Evolutionary conservation across 2,888 invertebrate species (phyloP), one percentile per base, ranked within the genome.

Genomic region (Xanthorhoe spadicearia): DNA sequence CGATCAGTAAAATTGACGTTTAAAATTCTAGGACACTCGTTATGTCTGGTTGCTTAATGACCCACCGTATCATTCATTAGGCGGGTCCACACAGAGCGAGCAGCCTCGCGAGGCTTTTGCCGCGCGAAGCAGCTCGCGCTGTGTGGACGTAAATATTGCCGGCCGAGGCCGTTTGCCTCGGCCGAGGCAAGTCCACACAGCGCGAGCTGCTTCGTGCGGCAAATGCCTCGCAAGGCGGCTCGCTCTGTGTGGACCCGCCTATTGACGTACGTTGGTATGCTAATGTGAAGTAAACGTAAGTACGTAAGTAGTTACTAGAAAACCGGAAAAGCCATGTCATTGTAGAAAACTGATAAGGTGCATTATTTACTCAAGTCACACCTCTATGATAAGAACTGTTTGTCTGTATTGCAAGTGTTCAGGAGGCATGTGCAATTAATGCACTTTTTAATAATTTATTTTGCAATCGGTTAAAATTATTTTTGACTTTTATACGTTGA

Each of bases 241-340:
- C n/a, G n/a, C n/a, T n/a, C n/a, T n/a, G n/a, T n/a, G n/a, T n/a
- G n/a, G n/a, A n/a, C n/a, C n/a, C n/a, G n/a, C n/a, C n/a, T 4
- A 15, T 48, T 48, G 15, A 48, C 17, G 17, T 48, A 17, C 17
- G 48, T 48, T 3, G 8, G 38, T 35, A 35, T n/a, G n/a, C n/a
- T 9, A 9, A 38, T 38, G 13, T 43, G 13, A 43, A 43, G 43
- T 13, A 7, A 7, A 7, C 7, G 10, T n/a, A 48, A 48, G 48
- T 48, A 48, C 15, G 7, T 17, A 48, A 17, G 8, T 48, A 46
- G n/a, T 17, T 17, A 48, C 54, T 59, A 59, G 65, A 55, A 61
- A 63, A 61, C 60, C 61, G 64, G 43, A 63, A 59, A 62, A 49
- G 51, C 8, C 69, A 69, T 64, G 51, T 17, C 69, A 68, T 64